phyloP scores from a whole-genome alignment of 2,888 invertebrate genomes.

The Liposcelis brunnea region DNA sequence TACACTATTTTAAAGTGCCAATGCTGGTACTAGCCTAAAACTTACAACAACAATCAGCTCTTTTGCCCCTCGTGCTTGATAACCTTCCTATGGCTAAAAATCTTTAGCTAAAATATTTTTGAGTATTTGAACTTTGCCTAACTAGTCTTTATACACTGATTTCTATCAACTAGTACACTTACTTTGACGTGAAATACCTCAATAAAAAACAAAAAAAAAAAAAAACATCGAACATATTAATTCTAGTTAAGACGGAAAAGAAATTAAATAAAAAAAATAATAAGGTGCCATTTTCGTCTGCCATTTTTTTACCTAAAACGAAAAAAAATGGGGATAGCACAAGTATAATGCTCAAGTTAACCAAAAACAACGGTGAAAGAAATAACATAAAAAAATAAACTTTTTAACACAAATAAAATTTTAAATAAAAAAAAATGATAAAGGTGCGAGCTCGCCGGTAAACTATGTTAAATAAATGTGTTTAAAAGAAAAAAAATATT shows the following conservation, averaged over 20 bases:
- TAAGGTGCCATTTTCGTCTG: not conserved
- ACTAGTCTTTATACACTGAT: too few species aligned
- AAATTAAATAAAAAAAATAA: conserved; percentile 8
- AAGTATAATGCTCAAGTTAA: conserved; percentile 11
- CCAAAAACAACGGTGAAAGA: conserved; percentile 16
- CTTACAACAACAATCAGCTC: too few species aligned
- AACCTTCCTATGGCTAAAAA: too few species aligned
- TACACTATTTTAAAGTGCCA: too few species aligned
- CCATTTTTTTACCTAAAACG: too few species aligned
- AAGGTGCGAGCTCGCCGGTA: conserved; percentile 9
- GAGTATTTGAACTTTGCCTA: too few species aligned
- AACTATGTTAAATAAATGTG: conserved; percentile 10
- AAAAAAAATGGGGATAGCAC: not conserved
- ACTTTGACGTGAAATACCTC: not conserved
- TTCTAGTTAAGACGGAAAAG: not conserved
- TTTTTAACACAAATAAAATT: conserved; percentile 11
- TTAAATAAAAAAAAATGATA: conserved; percentile 12
- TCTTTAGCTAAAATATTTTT: too few species aligned
- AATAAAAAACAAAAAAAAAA: conserved; percentile 3
- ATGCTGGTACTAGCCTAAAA: too few species aligned
- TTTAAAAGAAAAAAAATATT: conserved; percentile 13
- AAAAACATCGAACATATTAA: conserved; percentile 4
- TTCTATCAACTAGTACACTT: not conserved
- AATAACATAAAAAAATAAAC: conserved; percentile 16
- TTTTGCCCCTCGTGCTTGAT: too few species aligned